Evolutionary conservation across 2,888 invertebrate species (phyloP).

Genomic region (Hyalella azteca): DNA sequence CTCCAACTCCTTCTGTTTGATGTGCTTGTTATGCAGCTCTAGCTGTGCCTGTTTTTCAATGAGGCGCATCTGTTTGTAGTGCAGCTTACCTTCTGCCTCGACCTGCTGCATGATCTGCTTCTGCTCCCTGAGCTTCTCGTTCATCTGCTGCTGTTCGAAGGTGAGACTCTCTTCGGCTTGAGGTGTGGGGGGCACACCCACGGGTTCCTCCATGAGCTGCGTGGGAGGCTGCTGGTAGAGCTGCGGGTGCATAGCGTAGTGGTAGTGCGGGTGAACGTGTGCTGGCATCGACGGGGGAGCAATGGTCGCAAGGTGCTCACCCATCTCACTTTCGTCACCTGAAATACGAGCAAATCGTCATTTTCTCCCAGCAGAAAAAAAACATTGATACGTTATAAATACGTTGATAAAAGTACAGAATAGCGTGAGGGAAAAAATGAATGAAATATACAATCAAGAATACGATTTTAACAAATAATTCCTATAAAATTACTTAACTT

Average conservation of each 20-base stretch:
- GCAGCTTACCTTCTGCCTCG: slow-evolving; percentile 17
- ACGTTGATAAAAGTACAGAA: too few species aligned
- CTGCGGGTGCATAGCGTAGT: slow-evolving; percentile 26
- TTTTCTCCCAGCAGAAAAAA: too few species aligned
- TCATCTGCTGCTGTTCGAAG: slow-evolving; percentile 26
- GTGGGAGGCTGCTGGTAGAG: background rate
- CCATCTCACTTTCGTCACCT: slow-evolving; percentile 46
- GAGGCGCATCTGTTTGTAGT: slow-evolving; percentile 21
- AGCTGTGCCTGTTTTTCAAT: slow-evolving; percentile 18
- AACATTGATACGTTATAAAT: background rate
- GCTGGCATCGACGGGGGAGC: slow-evolving; percentile 9
- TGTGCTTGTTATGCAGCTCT: slow-evolving; percentile 46
- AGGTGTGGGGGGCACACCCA: background rate
- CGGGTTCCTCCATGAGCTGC: slow-evolving; percentile 3
- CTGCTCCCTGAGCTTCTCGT: slow-evolving; percentile 35
- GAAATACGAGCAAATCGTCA: background rate
- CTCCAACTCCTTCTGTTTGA: slow-evolving; percentile 43
- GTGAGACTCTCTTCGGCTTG: slow-evolving; percentile 1
- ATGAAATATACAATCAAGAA: too few species aligned
- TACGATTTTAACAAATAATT: too few species aligned
- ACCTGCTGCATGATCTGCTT: slow-evolving; percentile 38
- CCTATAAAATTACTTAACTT: too few species aligned
- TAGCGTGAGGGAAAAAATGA: too few species aligned
- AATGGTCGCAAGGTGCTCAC: background rate
- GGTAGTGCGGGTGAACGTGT: background rate